Evolutionary conservation across 2,888 invertebrate species (phyloP).

Genomic region (Hirtodrosophila cameraria): DNA sequence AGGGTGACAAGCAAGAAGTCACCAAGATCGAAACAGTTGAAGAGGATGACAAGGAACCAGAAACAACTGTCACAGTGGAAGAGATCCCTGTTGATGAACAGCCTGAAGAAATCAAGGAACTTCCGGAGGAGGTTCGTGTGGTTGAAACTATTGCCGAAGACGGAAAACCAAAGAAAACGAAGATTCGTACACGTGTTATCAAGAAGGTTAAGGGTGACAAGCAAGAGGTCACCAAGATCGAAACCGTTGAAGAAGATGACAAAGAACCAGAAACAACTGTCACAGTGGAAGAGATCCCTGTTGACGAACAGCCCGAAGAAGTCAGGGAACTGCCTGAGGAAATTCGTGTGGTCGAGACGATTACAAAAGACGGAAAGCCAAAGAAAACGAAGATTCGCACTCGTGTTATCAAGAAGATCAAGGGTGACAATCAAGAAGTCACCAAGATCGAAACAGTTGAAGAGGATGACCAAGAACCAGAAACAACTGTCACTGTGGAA

Average conservation of each 20-base stretch:
- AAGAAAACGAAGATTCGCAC: slow-evolving; percentile 30
- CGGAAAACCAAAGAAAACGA: slow-evolving; percentile 22
- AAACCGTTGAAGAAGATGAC: slow-evolving; percentile 27
- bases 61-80: slow-evolving; percentile 20
- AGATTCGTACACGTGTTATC: slow-evolving; percentile 24
- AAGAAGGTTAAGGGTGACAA: slow-evolving; percentile 26
- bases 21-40: slow-evolving; percentile 28
- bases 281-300: slow-evolving; percentile 13
- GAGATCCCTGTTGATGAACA: slow-evolving; percentile 18
- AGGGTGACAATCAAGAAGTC: slow-evolving; percentile 40
- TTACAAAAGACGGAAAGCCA: slow-evolving; percentile 11
- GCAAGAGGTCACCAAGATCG: slow-evolving; percentile 33
- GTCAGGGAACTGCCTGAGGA: slow-evolving; percentile 21
- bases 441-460: slow-evolving; percentile 34
- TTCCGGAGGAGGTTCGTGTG: slow-evolving; percentile 21
- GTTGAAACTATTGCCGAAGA: slow-evolving; percentile 20
- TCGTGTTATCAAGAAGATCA: slow-evolving; percentile 45
- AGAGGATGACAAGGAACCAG: slow-evolving; percentile 21
- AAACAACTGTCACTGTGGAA: slow-evolving; percentile 35
- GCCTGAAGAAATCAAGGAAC: slow-evolving; percentile 17
- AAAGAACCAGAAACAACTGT: slow-evolving; percentile 18
- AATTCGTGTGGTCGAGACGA: slow-evolving; percentile 10
- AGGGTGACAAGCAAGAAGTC: slow-evolving; percentile 24
- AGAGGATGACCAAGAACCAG: slow-evolving; percentile 32
- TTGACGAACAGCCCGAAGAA: slow-evolving; percentile 9